phyloP scores from a whole-genome alignment of 2,888 invertebrate genomes.

The Rhaphigaster nebulosa region DNA sequence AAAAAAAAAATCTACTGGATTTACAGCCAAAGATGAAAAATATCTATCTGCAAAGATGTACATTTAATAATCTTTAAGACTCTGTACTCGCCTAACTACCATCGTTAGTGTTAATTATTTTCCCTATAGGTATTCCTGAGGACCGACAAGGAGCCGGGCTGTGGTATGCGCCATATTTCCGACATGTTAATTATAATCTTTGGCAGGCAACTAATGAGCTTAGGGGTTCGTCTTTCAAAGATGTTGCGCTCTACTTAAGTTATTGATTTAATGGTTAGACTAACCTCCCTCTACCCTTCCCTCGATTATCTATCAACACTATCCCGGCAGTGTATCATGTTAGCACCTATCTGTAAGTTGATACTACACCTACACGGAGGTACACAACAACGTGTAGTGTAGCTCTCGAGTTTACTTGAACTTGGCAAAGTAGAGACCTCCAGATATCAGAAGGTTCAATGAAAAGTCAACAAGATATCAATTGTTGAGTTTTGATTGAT shows the following conservation, averaged over 20 bases:
- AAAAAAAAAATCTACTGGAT: too few species aligned
- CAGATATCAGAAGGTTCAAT: too few species aligned
- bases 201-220: neutral
- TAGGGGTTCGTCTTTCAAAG: neutral
- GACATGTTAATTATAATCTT: slow-evolving; percentile 24
- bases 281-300: neutral
- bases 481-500: too few species aligned
- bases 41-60: too few species aligned
- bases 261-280: neutral
- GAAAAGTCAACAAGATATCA: too few species aligned
- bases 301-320: neutral
- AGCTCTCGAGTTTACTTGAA: neutral
- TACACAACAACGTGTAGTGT: neutral
- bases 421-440: neutral
- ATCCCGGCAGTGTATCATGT: neutral
- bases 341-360: neutral
- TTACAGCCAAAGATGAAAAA: too few species aligned
- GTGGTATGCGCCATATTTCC: neutral
- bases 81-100: neutral
- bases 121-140: neutral
- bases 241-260: neutral
- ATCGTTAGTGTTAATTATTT: neutral
- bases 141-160: neutral
- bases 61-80: neutral
- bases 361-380: neutral